Evolutionary conservation across 2,888 invertebrate genomes (phyloP).

Genomic region (Frankliniella intonsa): DNA sequence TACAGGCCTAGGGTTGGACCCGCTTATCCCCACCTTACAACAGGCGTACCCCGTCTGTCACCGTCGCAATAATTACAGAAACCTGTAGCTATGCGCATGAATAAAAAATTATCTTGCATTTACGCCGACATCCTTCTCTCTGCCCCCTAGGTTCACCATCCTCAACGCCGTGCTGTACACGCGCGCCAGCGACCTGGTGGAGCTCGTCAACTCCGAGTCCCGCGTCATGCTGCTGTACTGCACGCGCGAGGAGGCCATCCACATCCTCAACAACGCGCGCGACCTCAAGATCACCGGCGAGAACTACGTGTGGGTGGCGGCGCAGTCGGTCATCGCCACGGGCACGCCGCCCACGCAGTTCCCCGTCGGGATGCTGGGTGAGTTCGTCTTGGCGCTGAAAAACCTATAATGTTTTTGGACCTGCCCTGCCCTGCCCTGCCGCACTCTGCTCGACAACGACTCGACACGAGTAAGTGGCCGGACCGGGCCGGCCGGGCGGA

Average conservation of each 20-base stretch:
- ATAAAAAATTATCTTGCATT: not conserved
- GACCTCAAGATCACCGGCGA: slow-evolving; percentile 77
- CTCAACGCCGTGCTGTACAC: slow-evolving; percentile 81
- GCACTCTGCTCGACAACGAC: no score
- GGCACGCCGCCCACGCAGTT: slow-evolving; percentile 71
- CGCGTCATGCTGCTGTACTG: slow-evolving; percentile 89
- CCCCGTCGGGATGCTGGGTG: slow-evolving; percentile 88
- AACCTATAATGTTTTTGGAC: no score
- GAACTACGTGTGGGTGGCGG: slow-evolving; percentile 95
- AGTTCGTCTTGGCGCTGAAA: slow-evolving; percentile 43
- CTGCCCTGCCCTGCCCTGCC: no score
- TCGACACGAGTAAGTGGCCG: no score
- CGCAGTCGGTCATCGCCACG: slow-evolving; percentile 86
- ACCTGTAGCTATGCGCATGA: no score
- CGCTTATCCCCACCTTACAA: no score
- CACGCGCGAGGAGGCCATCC: slow-evolving; percentile 79
- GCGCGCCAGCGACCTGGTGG: slow-evolving; percentile 68
- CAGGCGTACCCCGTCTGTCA: no score
- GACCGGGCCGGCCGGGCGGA: not conserved
- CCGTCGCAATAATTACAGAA: no score
- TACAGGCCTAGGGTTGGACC: no score
- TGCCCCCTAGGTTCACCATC: slow-evolving; percentile 65
- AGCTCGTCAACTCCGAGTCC: slow-evolving; percentile 82
- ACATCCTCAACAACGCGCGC: slow-evolving; percentile 71
- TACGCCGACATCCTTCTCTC: not conserved